Evolutionary conservation across 2,797 vertebrate genomes (phyloP).

Genomic region (Gymnoscopelus microlampas): DNA sequence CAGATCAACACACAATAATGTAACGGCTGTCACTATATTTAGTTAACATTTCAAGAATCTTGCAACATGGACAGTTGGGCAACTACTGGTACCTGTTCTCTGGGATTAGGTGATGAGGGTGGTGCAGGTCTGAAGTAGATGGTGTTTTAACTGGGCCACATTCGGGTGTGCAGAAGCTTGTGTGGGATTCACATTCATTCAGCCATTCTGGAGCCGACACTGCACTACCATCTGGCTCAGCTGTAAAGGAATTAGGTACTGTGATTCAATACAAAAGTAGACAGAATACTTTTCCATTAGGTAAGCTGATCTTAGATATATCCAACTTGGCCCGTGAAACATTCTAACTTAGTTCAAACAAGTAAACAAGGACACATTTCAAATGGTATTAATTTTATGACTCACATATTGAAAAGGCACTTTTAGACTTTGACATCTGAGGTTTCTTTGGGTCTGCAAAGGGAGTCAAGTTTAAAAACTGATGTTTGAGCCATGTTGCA

Average conservation of each 20-base stretch:
- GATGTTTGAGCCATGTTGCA: conserved; percentile 81
- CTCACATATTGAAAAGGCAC: conserved; percentile 77
- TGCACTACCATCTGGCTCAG: conserved; percentile 48
- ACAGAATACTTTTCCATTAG: background rate
- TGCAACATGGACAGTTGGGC: background rate
- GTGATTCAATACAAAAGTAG: background rate
- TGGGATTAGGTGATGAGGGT: conserved; percentile 47
- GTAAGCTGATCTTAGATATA: background rate
- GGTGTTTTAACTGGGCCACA: conserved; percentile 25
- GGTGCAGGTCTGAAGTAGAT: conserved; percentile 41
- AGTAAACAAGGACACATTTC: background rate
- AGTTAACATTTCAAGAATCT: background rate
- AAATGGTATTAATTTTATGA: conserved; percentile 13
- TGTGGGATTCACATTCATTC: conserved; percentile 26
- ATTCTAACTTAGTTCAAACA: background rate
- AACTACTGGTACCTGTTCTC: conserved; percentile 59
- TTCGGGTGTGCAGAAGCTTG: conserved; percentile 37
- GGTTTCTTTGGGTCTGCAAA: conserved; percentile 74
- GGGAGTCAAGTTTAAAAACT: conserved; percentile 80
- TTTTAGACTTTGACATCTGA: conserved; percentile 66
- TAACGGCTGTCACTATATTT: background rate
- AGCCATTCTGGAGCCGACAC: conserved; percentile 36
- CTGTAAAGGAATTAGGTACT: conserved; percentile 44
- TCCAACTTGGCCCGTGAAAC: no score
- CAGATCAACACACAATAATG: conserved; percentile 19